These are phyloP conservation scores for Neodiprion lecontei DNA, from an alignment of 1,140 invertebrate genomes.

Conservation along the genomic window DNA sequence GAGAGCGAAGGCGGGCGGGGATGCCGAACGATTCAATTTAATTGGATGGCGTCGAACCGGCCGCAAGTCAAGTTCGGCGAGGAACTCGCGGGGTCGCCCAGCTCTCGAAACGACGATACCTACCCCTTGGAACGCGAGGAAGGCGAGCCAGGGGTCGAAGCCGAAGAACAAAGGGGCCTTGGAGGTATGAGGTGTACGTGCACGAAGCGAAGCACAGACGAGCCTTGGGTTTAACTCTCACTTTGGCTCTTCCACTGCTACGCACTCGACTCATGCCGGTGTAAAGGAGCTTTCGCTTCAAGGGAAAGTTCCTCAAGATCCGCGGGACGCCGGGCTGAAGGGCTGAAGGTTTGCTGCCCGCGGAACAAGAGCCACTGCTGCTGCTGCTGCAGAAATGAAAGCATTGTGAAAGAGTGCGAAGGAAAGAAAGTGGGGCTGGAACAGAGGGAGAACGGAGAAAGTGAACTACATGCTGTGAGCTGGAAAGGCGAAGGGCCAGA, in stretches of 20 bases:
- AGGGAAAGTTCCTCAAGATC: slow-evolving; percentile 1
- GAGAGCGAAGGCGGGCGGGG: neutral
- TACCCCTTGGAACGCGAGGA: slow-evolving; percentile 6
- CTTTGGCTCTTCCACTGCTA: neutral
- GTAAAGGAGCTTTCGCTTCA: neutral
- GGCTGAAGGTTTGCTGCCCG: too few relatives aligned
- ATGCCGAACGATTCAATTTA: neutral
- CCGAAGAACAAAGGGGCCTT: neutral
- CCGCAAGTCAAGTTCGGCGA: neutral
- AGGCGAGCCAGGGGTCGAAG: neutral
- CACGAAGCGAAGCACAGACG: neutral
- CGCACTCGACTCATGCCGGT: neutral
- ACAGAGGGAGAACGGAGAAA: neutral
- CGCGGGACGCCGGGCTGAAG: neutral
- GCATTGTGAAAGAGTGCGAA: neutral
- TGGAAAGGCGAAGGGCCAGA: neutral
- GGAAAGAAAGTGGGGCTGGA: neutral
- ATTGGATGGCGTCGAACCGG: neutral
- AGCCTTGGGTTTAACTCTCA: neutral
- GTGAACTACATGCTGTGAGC: neutral
- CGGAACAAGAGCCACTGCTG: too few relatives aligned
- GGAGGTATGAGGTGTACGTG: neutral
- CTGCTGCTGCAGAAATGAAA: neutral
- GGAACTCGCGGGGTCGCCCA: neutral
- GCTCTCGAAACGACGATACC: neutral